Conservation (phyloP, 1,140 invertebrate species). For the Drosophila mayri region DNA sequence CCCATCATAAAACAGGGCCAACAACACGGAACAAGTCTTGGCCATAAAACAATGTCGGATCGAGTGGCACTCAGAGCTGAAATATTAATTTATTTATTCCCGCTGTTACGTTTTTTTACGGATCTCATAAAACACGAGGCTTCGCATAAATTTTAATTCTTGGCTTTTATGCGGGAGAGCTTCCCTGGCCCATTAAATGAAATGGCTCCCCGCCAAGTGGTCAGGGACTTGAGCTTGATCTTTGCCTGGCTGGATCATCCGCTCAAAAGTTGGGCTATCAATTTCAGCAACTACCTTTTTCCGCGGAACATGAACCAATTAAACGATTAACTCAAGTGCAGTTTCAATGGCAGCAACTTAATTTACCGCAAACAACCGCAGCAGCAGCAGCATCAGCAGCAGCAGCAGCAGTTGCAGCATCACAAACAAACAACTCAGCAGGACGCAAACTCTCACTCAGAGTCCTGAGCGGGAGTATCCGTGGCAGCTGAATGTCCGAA, state of each 20-base stretch:
- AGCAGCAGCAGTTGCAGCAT: slow-evolving; percentile 15
- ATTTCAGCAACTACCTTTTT: slow-evolving; percentile 17
- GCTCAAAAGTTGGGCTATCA: slow-evolving; percentile 29
- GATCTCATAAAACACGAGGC: slow-evolving; percentile 58
- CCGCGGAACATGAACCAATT: slow-evolving; percentile 63
- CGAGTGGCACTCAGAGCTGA: slow-evolving; percentile 47
- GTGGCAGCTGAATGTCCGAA: slow-evolving; percentile 68
- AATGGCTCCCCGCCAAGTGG: background rate
- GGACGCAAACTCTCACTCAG: slow-evolving; percentile 11
- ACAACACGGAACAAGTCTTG: slow-evolving; percentile 34
- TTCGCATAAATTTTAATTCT: slow-evolving; percentile 65
- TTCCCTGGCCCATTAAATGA: background rate
- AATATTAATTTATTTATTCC: slow-evolving; percentile 73
- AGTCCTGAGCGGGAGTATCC: slow-evolving; percentile 51
- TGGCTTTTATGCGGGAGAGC: slow-evolving; percentile 19
- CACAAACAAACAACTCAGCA: slow-evolving; percentile 46
- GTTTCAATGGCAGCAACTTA: slow-evolving; percentile 77
- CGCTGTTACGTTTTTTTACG: slow-evolving; percentile 51
- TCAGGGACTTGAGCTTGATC: slow-evolving; percentile 20
- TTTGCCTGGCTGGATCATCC: slow-evolving; percentile 18
- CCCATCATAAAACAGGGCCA: slow-evolving; percentile 47
- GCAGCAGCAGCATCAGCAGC: slow-evolving; percentile 10
- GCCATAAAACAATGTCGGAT: slow-evolving; percentile 64
- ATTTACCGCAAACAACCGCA: slow-evolving; percentile 74
- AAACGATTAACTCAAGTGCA: slow-evolving; percentile 79